phyloP scores from a whole-genome alignment of 2,888 invertebrate genomes.

The Nycteola revayana region DNA sequence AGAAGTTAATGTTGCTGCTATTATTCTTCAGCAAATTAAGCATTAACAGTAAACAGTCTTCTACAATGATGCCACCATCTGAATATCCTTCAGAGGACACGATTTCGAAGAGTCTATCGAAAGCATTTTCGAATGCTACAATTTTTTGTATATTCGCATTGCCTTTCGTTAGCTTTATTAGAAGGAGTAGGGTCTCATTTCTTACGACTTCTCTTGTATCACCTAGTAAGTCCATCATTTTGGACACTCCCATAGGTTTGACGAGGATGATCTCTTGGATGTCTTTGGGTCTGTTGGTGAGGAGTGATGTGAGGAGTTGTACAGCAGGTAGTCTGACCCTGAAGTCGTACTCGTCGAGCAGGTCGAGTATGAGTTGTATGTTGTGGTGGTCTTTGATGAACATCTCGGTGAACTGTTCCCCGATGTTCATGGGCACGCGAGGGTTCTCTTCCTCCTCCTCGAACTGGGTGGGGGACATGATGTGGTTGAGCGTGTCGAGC shows the following conservation, averaged over 20 bases:
- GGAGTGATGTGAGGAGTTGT: constrained; percentile 92
- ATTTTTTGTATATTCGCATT: constrained; percentile 99
- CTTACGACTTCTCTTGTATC: constrained; percentile 97
- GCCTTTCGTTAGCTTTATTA: constrained; percentile 94
- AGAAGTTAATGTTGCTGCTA: constrained; percentile 98
- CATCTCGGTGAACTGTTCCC: constrained; percentile 98
- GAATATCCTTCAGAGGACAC: constrained; percentile 95
- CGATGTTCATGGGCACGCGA: constrained; percentile 86
- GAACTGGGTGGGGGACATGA: constrained; percentile 90
- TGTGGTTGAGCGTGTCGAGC: constrained; percentile 94
- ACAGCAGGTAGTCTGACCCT: constrained; percentile 95
- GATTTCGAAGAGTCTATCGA: constrained; percentile 96
- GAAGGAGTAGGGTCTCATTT: constrained; percentile 95
- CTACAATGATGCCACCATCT: constrained; percentile 98
- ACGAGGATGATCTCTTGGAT: constrained; percentile 93
- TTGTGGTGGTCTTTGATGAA: constrained; percentile 95
- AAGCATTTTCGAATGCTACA: constrained; percentile 99
- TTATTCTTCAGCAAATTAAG: constrained; percentile 97
- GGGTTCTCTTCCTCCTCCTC: constrained; percentile 90
- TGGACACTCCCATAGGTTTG: constrained; percentile 98
- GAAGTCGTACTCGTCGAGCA: constrained; percentile 97
- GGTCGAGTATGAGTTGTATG: constrained; percentile 89
- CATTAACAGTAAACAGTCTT: constrained; percentile 97
- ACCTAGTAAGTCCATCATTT: constrained; percentile 96
- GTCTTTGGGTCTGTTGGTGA: constrained; percentile 92